Evolutionary conservation across 2,797 vertebrate species (phyloP).

Genomic region (Danio albolineatus): DNA sequence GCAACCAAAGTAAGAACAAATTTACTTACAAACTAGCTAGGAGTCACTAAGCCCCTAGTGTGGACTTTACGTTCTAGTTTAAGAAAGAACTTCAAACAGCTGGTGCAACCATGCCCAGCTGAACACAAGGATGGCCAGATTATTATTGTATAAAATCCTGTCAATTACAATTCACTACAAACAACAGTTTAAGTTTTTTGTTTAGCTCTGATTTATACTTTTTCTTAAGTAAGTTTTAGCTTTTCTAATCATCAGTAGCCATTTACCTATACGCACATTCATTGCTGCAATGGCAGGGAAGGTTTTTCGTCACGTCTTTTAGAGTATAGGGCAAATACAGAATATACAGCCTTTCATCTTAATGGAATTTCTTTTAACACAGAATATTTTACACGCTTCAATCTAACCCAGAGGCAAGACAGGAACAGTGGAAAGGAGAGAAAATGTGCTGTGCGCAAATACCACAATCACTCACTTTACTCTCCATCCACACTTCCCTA

Average conservation of each 20-base stretch:
- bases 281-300: not conserved
- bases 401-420: constrained; percentile 48
- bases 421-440: constrained; percentile 30
- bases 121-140: not conserved
- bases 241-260: not conserved
- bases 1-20: no score
- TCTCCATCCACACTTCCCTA: constrained; percentile 50
- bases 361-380: constrained; percentile 40
- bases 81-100: no score
- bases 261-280: constrained; percentile 26
- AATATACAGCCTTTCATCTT: constrained; percentile 36
- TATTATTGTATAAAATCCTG: not conserved
- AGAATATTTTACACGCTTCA: constrained; percentile 52
- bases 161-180: not conserved
- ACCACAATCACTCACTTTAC: constrained; percentile 39
- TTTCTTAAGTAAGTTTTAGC: not conserved
- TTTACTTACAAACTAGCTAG: no score
- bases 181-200: not conserved
- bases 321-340: constrained; percentile 26
- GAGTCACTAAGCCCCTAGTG: no score
- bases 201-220: not conserved
- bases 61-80: no score
- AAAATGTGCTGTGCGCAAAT: constrained; percentile 39
- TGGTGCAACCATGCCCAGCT: not conserved
- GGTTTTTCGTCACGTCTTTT: constrained; percentile 20